Percentiles rank a stretch among this genome's conserved stretches.
These are phyloP conservation scores for Epinotia nisella DNA, from an alignment of 2,888 invertebrate genomes.

Conservation along the genomic window DNA sequence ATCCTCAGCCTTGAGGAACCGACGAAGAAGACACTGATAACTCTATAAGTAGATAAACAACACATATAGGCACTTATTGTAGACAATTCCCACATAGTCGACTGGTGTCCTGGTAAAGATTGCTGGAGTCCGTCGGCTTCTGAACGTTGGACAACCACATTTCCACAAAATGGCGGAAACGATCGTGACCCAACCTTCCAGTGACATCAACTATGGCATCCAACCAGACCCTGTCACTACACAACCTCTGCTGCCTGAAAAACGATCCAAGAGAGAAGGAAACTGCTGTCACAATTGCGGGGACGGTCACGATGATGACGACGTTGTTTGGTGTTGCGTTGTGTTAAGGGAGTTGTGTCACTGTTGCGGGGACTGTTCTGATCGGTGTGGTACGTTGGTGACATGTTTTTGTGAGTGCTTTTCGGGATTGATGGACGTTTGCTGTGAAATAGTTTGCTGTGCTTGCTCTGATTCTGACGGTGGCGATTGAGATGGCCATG, in stretches of 20 bases:
- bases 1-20: too few species aligned
- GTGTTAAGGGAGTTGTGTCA: background rate
- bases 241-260: background rate
- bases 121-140: too few species aligned
- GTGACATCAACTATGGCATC: background rate
- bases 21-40: too few species aligned
- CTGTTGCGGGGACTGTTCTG: background rate
- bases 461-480: too few species aligned
- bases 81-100: too few species aligned
- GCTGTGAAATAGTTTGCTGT: background rate
- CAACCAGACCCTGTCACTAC: background rate
- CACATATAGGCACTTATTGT: too few species aligned
- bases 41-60: too few species aligned
- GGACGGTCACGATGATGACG: background rate
- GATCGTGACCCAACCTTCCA: background rate
- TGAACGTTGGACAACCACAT: too few species aligned
- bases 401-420: background rate
- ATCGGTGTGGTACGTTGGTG: background rate
- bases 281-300: conserved; percentile 1
- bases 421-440: background rate
- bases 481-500: too few species aligned
- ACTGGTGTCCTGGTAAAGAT: too few species aligned
- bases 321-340: background rate
- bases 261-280: background rate
- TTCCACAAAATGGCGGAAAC: background rate